Evolutionary conservation across 2,113 vertebrate species (phyloP), one percentile per base, ranked within the genome.

Genomic region (Argyrosomus japonicus): DNA sequence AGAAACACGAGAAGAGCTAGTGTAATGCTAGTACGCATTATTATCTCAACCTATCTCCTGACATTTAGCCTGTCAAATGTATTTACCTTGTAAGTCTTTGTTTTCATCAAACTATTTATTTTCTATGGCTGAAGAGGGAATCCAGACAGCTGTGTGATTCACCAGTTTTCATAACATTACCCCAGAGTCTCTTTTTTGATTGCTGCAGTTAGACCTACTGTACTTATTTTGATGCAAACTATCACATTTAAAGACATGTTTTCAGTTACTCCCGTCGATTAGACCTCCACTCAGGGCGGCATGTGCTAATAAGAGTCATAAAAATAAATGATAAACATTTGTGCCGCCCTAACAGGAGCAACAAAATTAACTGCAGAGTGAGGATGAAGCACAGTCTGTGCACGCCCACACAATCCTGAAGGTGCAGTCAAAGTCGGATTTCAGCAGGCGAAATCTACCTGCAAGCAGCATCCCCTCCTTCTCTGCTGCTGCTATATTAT

Each of bases 91-190:
- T 19, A 73, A 27, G n/a, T 18, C 14, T 18, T 6, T 60, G 51
- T 23, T 60, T 67, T n/a, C 32, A 54, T 27, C n/a, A n/a, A 12
- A 50, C 14, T 63, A 29, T 40, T 11, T 63, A 23, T 68, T 71
- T 67, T 81, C 25, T n/a, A 10, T 45, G 45, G 50, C 45, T 21
- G 47, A 68, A 81, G 19, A 74, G 36, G 67, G 72, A 68, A 67
- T 77, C 15, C 47, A 64, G 19, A 40, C 70, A 50, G 27, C 29
- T 71, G 58, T 56, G 62, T 21, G 50, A 69, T 77, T 62, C 29
- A 47, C 29, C 21, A 54, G 9, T 29, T 78, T 78, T 70, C 29
- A 76, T 32, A 51, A 32, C 6, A 60, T 0, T 45, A 6, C 18
- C 23, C 2, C 2, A 36, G 29, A 69, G 8, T 21, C 57, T 48